Conservation (phyloP, 2,797 vertebrate genomes). For the Labeo calbasu region DNA sequence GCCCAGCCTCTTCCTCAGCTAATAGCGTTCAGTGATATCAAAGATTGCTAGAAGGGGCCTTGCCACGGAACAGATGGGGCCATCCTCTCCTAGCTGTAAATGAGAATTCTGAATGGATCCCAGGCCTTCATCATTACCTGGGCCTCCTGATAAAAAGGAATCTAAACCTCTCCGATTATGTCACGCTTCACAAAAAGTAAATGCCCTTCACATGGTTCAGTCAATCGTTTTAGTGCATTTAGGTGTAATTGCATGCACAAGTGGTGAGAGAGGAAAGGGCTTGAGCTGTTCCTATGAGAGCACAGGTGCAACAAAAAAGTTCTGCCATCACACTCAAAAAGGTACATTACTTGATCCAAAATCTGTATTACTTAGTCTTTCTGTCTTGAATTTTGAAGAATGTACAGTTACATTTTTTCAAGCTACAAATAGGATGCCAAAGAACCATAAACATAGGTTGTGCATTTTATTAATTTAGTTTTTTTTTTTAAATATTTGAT, state of each 20-base stretch:
- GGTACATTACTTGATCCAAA: not conserved
- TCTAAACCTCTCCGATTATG: conserved; percentile 57
- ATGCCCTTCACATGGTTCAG: conserved; percentile 57
- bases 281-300: conserved; percentile 27
- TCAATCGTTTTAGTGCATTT: conserved; percentile 52
- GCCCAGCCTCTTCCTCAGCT: conserved; percentile 67
- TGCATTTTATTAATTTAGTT: not conserved
- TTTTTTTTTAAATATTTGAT: not conserved
- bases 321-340: conserved; percentile 35
- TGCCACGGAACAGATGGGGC: conserved; percentile 66
- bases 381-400: not conserved
- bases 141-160: conserved; percentile 55
- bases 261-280: not conserved
- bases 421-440: not conserved
- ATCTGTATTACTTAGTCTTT: not conserved
- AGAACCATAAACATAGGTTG: not conserved
- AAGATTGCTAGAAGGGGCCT: conserved; percentile 67
- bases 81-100: conserved; percentile 62
- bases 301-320: conserved; percentile 51
- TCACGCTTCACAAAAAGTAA: conserved; percentile 56
- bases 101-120: conserved; percentile 62
- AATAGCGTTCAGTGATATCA: conserved; percentile 68
- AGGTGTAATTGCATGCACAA: conserved; percentile 55
- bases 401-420: not conserved
- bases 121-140: conserved; percentile 59